Evolutionary conservation across 2,797 vertebrate species (phyloP), one percentile per base, ranked within the genome.

Genomic region (Labroides dimidiatus): DNA sequence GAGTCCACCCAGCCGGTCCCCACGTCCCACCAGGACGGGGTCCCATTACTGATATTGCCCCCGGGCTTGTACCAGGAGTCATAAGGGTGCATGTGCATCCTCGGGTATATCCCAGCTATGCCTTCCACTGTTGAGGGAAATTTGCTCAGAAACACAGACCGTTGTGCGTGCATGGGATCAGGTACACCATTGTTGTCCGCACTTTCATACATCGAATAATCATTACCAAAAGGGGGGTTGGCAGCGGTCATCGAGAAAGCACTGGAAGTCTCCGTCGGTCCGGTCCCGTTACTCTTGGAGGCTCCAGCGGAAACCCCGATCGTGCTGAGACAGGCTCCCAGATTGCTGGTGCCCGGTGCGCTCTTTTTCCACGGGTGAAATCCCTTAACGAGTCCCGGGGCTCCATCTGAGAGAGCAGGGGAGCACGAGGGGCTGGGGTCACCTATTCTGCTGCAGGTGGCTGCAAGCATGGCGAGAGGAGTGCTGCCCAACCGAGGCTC

Each of bases 391-490:
- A 95, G 94, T 27, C 95, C 95, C n/a, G 94, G 91, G 20, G 93
- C 84, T 80, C 94, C 94, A 80, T 97, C 96, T 50, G 96, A 95
- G 19, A 96, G 92, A 19, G 69, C 77, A 33, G 95, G 92, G 56
- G 96, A 95, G 75, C 93, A 94, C 11, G 96, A 96, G 13, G 95
- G 93, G 84, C 93, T 95, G 82, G 95, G 93, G 69, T 96, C 97
- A 47, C 96, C 96, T 88, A 99, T 97, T 81, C 97, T 95, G 85
- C 96, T 97, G 91, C 97, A 98, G 90, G 96, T 97, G 86, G 96
- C 97, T 39, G 96, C 97, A 66, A 98, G 90, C 97, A 98, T 97
- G 89, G 96, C 97, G 90, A 99, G 86, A 62, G 97, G 97, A 77
- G 96, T 96, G 80, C 95, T 96, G 93, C 96, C 95, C 75, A 96